Conservation (phyloP, 2,113 vertebrate genomes). For the Tachycineta bicolor region DNA sequence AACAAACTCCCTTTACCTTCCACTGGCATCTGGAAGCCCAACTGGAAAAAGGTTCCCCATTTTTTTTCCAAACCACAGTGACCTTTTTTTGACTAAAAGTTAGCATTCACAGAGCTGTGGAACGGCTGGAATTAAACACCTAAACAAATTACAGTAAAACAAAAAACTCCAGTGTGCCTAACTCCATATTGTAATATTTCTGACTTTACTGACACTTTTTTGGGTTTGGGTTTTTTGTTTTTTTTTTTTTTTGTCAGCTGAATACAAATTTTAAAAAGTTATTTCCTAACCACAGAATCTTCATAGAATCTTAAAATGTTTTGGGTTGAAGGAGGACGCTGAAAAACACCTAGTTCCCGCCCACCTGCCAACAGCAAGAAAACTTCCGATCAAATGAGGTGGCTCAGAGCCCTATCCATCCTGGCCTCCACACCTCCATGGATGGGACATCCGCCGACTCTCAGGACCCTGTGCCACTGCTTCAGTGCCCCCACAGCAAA, state of each 20-base stretch:
- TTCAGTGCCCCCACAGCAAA: neutral
- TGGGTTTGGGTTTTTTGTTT: neutral
- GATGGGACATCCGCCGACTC: neutral
- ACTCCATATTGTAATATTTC: neutral
- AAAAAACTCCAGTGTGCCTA: neutral
- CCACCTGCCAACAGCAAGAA: no score
- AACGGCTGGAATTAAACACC: neutral
- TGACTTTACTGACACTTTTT: neutral
- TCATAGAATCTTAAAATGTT: neutral
- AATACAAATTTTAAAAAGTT: neutral
- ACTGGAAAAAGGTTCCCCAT: neutral
- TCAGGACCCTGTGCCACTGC: neutral
- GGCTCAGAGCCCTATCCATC: neutral
- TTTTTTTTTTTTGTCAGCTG: neutral
- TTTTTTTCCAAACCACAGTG: neutral
- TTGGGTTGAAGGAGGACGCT: neutral
- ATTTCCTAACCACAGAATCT: neutral
- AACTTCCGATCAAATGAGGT: neutral
- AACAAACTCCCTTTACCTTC: neutral
- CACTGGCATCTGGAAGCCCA: neutral
- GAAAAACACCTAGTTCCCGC: neutral
- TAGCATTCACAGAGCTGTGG: neutral
- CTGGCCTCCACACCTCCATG: neutral
- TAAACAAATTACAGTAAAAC: neutral
- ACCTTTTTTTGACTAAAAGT: neutral